These are phyloP conservation scores for Rhodeus uyekii DNA, from an alignment of 2,797 vertebrate genomes.

Conservation along the genomic window DNA sequence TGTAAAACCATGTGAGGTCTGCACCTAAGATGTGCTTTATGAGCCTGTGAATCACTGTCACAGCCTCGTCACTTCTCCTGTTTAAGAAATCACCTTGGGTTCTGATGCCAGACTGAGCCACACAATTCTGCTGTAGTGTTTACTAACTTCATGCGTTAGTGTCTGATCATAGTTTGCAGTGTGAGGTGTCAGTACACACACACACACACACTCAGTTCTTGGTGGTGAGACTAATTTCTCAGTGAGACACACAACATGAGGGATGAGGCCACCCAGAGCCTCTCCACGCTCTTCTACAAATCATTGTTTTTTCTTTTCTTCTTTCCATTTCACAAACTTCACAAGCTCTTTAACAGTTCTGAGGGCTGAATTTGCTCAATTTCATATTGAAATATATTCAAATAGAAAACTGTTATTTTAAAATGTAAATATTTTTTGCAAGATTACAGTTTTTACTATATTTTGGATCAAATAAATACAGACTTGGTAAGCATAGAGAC, in stretches of 20 bases:
- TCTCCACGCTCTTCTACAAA: conserved; percentile 4
- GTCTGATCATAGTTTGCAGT: conserved; percentile 16
- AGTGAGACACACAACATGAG: conserved; percentile 9
- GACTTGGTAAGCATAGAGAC: not conserved
- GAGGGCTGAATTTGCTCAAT: not conserved
- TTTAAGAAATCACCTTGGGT: not conserved
- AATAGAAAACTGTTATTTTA: not conserved
- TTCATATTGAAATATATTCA: not conserved
- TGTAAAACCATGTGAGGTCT: conserved; percentile 26
- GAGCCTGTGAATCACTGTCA: conserved; percentile 1
- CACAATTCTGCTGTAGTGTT: conserved; percentile 14
- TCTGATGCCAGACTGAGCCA: not conserved
- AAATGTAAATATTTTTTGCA: not conserved
- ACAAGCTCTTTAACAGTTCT: not conserved
- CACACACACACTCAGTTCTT: not conserved
- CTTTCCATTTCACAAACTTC: not conserved
- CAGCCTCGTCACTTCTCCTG: not conserved
- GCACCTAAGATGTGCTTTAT: conserved; percentile 11
- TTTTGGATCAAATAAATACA: not conserved
- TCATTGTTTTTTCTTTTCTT: not conserved
- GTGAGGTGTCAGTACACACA: conserved; percentile 29
- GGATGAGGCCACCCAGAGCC: conserved; percentile 18
- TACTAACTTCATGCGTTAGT: not conserved
- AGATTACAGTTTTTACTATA: not conserved
- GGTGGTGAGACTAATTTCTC: not conserved